A percentile compares a stretch with the other conserved stretches of the same genome.
phyloP scores from a whole-genome alignment of 2,888 invertebrate genomes.

The Brenthis daphne region DNA sequence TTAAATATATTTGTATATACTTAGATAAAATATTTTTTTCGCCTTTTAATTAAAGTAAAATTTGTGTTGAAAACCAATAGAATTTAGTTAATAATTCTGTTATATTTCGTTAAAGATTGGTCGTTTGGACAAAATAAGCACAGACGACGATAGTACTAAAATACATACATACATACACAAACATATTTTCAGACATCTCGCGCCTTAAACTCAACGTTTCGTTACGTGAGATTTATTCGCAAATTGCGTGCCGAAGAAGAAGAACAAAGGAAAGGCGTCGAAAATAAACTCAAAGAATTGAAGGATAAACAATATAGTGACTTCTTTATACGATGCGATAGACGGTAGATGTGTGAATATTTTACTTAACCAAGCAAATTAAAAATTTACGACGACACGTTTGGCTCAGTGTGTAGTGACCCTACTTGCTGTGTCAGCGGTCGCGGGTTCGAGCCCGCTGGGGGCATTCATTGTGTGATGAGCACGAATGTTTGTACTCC shows the following conservation, averaged over 20 bases:
- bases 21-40: background rate
- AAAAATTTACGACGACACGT: too few species aligned
- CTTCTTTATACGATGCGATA: constrained; percentile 68
- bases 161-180: background rate
- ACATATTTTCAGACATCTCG: constrained; percentile 60
- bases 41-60: too few species aligned
- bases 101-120: too few species aligned
- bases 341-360: constrained; percentile 50
- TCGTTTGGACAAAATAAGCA: too few species aligned
- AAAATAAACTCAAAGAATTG: constrained; percentile 53
- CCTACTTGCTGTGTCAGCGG: too few species aligned
- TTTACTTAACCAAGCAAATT: background rate
- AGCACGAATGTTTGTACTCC: too few species aligned
- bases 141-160: too few species aligned
- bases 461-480: too few species aligned
- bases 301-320: constrained; percentile 60
- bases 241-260: constrained; percentile 65
- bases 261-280: constrained; percentile 55
- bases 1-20: background rate
- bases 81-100: too few species aligned
- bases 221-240: constrained; percentile 65
- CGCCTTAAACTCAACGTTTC: constrained; percentile 64
- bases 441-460: too few species aligned
- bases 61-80: too few species aligned
- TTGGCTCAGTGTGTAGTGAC: too few species aligned